phyloP scores from a whole-genome alignment of 2,888 invertebrate genomes.

The Lepetodrilus schrolli region DNA sequence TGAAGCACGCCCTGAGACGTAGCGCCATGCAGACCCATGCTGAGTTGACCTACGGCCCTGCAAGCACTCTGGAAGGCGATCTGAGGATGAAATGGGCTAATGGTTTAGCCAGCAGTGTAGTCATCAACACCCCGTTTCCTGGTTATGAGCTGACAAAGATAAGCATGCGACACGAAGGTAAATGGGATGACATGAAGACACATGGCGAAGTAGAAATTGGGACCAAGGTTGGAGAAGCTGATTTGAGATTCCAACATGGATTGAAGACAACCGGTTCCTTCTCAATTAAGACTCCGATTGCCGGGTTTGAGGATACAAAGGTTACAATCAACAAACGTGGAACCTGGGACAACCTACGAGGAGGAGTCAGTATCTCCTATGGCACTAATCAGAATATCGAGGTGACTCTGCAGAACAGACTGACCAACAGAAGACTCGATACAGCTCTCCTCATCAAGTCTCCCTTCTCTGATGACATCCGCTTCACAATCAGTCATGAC shows the following conservation, averaged over 20 bases:
- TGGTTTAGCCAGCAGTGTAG: slow-evolving; percentile 33
- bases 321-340: slow-evolving; percentile 11
- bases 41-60: slow-evolving; percentile 32
- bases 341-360: background rate
- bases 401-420: background rate
- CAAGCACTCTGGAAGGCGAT: slow-evolving; percentile 43
- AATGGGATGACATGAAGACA: slow-evolving; percentile 48
- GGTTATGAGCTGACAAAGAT: slow-evolving; percentile 48
- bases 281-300: slow-evolving; percentile 31
- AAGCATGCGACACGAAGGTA: slow-evolving; percentile 52
- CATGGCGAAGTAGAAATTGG: slow-evolving; percentile 42
- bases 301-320: slow-evolving; percentile 33
- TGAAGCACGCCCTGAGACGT: slow-evolving; percentile 36
- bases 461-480: slow-evolving; percentile 43
- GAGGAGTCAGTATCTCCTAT: background rate
- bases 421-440: background rate
- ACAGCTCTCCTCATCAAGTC: slow-evolving; percentile 37
- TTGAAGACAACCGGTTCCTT: slow-evolving; percentile 31
- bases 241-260: slow-evolving; percentile 30
- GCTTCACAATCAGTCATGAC: slow-evolving; percentile 36
- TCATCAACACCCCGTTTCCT: slow-evolving; percentile 53
- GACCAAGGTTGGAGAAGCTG: slow-evolving; percentile 28
- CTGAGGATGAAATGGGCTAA: slow-evolving; percentile 39
- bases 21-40: slow-evolving; percentile 34
- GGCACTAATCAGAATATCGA: slow-evolving; percentile 13